Evolutionary conservation across 2,888 invertebrate genomes (phyloP), one percentile per base, ranked within the genome.

Genomic region (Amblyteles armatorius): DNA sequence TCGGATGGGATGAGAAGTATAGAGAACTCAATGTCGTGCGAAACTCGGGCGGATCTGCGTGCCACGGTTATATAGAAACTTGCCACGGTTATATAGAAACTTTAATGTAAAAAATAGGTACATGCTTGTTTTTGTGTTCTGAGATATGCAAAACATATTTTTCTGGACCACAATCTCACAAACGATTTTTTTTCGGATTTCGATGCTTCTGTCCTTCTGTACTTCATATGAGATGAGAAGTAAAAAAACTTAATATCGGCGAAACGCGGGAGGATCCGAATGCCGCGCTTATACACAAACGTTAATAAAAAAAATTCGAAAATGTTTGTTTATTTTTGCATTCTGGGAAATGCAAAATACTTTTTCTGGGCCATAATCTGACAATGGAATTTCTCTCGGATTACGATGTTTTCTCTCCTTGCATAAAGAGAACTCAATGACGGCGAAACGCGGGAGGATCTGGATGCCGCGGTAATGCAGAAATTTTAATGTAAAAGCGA

Each of bases 171-270:
- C 4, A 33, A 33, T 33, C 33, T 33, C 4, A 33, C 33, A 33
- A 33, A 5, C 4, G 5, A 33, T 4, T 33, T 33, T 5, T 5
- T 5, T 33, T 33, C 5, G 5, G 33, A 33, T 33, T 5, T 5
- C 33, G 33, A 33, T 33, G 5, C 33, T 5, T 33, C 33, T 5
- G 0, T 33, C 33, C 33, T 5, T 33, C 5, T 4, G 4, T 29
- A 29, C 29, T 29, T 29, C 22, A 22, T 22, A 22, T 22, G 22
- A 1, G 22, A 22, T 22, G 22, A 22, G 22, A 22, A 29, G 29
- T 29, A 55, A 55, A 55, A 79, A 52, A 76, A 76, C 55, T 79
- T 50, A 73, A 72, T 77, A 57, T 77, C 60, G 67, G 40, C 55
- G 65, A 50, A 68, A 76, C 26, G 63, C 40, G 0, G 57, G 40